Conservation (phyloP, 2,888 invertebrate species). For the Amphiduros pacificus region DNA sequence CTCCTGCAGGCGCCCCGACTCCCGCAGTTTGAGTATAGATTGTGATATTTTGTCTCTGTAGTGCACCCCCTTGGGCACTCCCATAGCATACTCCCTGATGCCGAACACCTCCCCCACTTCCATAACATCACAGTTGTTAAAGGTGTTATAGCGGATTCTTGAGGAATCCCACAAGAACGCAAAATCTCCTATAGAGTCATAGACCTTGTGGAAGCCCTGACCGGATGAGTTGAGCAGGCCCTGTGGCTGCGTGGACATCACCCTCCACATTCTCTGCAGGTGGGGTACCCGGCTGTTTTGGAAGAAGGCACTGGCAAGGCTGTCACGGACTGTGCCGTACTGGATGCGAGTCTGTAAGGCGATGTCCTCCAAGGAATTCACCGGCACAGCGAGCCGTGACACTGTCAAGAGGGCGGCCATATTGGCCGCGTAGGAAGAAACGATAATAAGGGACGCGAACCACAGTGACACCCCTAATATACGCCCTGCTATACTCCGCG, state of each 20-base stretch:
- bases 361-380: constrained; percentile 50
- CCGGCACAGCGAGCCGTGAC: constrained; percentile 53
- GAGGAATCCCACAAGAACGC: constrained; percentile 58
- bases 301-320: constrained; percentile 54
- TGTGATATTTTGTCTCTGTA: constrained; percentile 51
- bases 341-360: constrained; percentile 53
- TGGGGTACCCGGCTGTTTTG: constrained; percentile 53
- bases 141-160: constrained; percentile 48
- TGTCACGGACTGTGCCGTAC: constrained; percentile 54
- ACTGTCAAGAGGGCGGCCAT: constrained; percentile 55
- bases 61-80: constrained; percentile 50
- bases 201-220: constrained; percentile 45
- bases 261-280: constrained; percentile 53
- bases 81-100: constrained; percentile 53
- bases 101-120: constrained; percentile 54
- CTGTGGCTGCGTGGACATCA: constrained; percentile 41
- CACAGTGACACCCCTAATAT: constrained; percentile 57
- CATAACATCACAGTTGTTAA: constrained; percentile 67
- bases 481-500: constrained; percentile 34
- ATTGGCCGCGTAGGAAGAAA: constrained; percentile 55
- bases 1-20: constrained; percentile 46
- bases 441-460: constrained; percentile 53
- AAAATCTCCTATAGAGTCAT: constrained; percentile 35
- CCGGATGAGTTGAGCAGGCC: constrained; percentile 46
- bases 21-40: constrained; percentile 48